Base-by-base conservation (phyloP, 2,113 vertebrate genomes). In the Amphiprion ocellaris region DNA sequence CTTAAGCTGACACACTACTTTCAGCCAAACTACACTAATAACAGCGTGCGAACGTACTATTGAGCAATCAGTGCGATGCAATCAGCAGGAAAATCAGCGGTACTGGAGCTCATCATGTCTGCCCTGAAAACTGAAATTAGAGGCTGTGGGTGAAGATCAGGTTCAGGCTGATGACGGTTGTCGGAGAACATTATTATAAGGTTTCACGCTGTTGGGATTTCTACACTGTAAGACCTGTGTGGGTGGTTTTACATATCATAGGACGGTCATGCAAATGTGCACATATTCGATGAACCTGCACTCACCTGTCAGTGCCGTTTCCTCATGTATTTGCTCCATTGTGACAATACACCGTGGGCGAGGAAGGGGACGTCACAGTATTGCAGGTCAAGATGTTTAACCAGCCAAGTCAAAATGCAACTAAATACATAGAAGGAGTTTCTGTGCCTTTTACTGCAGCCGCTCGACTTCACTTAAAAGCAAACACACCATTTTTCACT, bases 11-110 rank as follows among this genome's bases (percentile, higher is more conserved):
- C 54, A 52, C 74, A 67, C 55, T 19, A 47, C 41, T 54, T 72
- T 72, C 55, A 46, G 19, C 26, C 60, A 41, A 64, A 78, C 55
- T 44, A 55, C 59, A 54, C 37, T 39, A 77, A 83, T 73, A 50
- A 68, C 58, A 58, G 39, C 21, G 72, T 39, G 33, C 33, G 21
- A 41, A 44, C 69, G 69, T 24, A 21, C 30, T 67, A 52, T 58
- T 39, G n/a, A 79, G 62, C 54, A 86, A 69, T 89, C 75, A 74
- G 74, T 33, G 73, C 79, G 76, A 84, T 77, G 74, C 73, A 88
- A 90, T 90, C 80, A 83, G 70, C 55, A 59, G 77, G 72, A 65
- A 82, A 84, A 82, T 75, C 62, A 69, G 44, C 4, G 46, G n/a
- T 49, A 26, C 33, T 64, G 16, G 58, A 64, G 30, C 52, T 81